Percentiles rank a stretch among this genome's conserved stretches.
These are phyloP conservation scores for Andrena chrysosceles DNA, from an alignment of 2,888 invertebrate genomes.

Conservation along the genomic window DNA sequence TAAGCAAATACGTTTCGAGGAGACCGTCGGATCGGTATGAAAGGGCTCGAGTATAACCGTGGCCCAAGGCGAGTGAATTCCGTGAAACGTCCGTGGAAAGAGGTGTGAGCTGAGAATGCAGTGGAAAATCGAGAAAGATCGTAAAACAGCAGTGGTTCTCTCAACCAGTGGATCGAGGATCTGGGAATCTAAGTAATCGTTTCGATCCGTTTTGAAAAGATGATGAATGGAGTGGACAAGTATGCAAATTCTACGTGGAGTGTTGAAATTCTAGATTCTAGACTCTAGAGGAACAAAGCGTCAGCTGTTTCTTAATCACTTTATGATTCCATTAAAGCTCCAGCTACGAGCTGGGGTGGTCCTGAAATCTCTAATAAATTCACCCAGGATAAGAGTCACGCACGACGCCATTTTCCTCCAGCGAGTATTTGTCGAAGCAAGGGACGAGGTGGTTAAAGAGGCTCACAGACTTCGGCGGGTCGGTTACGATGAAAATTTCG, in stretches of 20 bases:
- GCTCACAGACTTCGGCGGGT: slow-evolving; percentile 3
- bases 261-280: background rate
- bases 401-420: background rate
- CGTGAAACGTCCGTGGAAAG: slow-evolving; percentile 42
- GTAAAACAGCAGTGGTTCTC: slow-evolving; percentile 51
- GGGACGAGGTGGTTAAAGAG: background rate
- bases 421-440: background rate
- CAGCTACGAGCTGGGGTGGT: background rate
- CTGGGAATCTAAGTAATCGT: background rate
- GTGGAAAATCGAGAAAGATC: slow-evolving; percentile 44
- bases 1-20: slow-evolving; percentile 27
- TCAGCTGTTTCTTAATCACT: background rate
- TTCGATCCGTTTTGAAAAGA: background rate
- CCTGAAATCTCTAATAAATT: slow-evolving; percentile 7
- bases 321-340: background rate
- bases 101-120: slow-evolving; percentile 35
- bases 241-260: background rate
- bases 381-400: background rate
- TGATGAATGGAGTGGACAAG: background rate
- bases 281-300: background rate
- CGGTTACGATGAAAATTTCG: slow-evolving; percentile 42
- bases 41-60: slow-evolving; percentile 38
- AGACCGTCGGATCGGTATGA: slow-evolving; percentile 32
- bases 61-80: slow-evolving; percentile 51
- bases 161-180: background rate